Conservation (phyloP, 2,113 vertebrate species). For the Peromyscus maniculatus region DNA sequence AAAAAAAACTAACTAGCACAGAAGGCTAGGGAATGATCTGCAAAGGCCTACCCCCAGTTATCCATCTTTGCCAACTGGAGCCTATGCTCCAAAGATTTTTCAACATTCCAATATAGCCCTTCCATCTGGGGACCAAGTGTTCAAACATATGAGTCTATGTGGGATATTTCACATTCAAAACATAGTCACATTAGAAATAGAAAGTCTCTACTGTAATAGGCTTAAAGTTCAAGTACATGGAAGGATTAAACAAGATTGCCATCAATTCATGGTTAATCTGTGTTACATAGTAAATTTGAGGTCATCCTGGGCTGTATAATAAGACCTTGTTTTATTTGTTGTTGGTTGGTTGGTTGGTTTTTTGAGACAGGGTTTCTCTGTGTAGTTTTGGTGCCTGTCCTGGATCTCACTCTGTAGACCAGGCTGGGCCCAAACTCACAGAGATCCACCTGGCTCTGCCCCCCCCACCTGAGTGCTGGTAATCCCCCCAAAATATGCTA, state of each 20-base stretch:
- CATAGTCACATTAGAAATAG: neutral
- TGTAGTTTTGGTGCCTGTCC: too few species aligned
- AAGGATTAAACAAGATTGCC: neutral
- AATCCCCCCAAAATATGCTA: neutral
- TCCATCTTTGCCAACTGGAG: neutral
- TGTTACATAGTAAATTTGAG: neutral
- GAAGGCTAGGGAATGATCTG: neutral
- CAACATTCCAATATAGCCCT: neutral
- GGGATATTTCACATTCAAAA: neutral
- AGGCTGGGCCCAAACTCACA: too few species aligned
- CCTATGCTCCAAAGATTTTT: neutral
- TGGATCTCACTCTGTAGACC: too few species aligned
- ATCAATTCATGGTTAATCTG: neutral
- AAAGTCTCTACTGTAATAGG: neutral
- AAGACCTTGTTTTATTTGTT: neutral
- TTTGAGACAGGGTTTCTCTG: too few species aligned
- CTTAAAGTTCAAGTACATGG: neutral
- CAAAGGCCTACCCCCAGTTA: neutral
- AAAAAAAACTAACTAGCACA: neutral
- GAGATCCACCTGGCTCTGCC: too few species aligned
- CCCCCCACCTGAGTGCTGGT: too few species aligned
- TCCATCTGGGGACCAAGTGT: neutral
- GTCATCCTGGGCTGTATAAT: neutral
- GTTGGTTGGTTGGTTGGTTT: too few species aligned
- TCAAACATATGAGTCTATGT: neutral